Base-by-base conservation (phyloP, 2,888 invertebrate genomes). In the Hirtodrosophila cameraria region DNA sequence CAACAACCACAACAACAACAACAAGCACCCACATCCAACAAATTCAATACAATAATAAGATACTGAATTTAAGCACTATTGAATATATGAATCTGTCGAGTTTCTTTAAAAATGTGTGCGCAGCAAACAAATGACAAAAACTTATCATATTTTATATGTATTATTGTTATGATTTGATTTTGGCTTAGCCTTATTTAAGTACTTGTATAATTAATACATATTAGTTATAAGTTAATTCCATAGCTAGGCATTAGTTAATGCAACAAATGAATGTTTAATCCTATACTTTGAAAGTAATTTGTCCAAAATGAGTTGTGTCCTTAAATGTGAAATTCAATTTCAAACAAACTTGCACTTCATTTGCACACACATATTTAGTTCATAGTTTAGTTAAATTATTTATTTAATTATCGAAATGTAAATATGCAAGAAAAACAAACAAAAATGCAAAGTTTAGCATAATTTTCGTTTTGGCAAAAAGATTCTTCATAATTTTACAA, bases 391-490 rank as follows among this genome's bases (percentile, higher is more conserved):
- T 70, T 86, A 75, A 86, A 77, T 86, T 86, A 86, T 84, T 86
- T 75, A 82, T 75, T 84, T 45, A 35, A 62, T 64, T 61, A 76
- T 52, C 30, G 39, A 36, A 61, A 53, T 79, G 80, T 81, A 49
- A 59, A 63, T 64, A 75, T 65, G 54, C 70, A 41, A 9, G n/a
- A 30, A 16, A 48, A 33, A 5, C n/a, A 43, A 30, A 23, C 1
- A 18, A 12, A 31, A 18, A 18, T 35, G 63, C 49, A 63, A 13
- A 46, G 27, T 36, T 62, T 49, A 49, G 54, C 43, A 35, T 52
- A 62, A 65, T 79, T 71, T 78, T 80, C 72, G 45, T 63, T 88
- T 89, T 89, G 88, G 90, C 90, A 90, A 90, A 90, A 90, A 90
- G 90, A 90, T 89, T 89, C 89, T 89, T 82, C 88, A 84, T 84